Evolutionary conservation across 2,888 invertebrate species (phyloP), one percentile per base, ranked within the genome.

Genomic region (Scaptomyza caliginosa): DNA sequence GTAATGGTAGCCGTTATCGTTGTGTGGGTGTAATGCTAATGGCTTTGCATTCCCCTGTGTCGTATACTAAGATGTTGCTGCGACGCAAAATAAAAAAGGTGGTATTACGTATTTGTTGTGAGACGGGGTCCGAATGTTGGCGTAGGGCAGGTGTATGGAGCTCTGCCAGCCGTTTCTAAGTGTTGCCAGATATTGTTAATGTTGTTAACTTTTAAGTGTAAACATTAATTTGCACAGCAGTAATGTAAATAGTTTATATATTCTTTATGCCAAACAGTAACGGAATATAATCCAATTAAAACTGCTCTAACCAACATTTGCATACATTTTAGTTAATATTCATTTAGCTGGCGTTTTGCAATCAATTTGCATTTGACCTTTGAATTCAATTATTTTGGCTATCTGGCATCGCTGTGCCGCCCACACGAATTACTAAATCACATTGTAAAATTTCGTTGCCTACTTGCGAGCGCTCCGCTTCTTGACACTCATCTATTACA

Each of bases 401-500:
- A 7, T 59, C 74, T 72, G 72, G 56, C 66, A 64, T 55, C 70
- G 50, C 63, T 34, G 23, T 2, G 11, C 7, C 36, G 16, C 63
- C 55, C 57, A 48, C 66, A 55, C 45, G 40, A 46, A 34, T 45
- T 34, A 34, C 40, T 51, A 32, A 60, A 65, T 51, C 51, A 45
- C 60, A 67, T 58, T 60, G 58, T 70, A 43, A 50, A 72, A 69
- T 66, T 51, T 46, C 51, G 67, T 74, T 77, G 80, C 83, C 69
- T 79, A 68, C 86, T 83, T 85, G 57, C 49, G 43, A 46, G 80
- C 62, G 62, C 67, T 45, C 43, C 49, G 54, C 57, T 67, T 69
- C 73, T 52, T 38, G 52, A 51, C 66, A 55, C 77, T 73, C 74
- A 74, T 68, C 40, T 60, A 45, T 36, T 58, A 19, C 7, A 49